A percentile compares a stretch with the other conserved stretches of the same genome.
phyloP scores from a whole-genome alignment of 1,140 invertebrate genomes.

The Drosophila arizonae region DNA sequence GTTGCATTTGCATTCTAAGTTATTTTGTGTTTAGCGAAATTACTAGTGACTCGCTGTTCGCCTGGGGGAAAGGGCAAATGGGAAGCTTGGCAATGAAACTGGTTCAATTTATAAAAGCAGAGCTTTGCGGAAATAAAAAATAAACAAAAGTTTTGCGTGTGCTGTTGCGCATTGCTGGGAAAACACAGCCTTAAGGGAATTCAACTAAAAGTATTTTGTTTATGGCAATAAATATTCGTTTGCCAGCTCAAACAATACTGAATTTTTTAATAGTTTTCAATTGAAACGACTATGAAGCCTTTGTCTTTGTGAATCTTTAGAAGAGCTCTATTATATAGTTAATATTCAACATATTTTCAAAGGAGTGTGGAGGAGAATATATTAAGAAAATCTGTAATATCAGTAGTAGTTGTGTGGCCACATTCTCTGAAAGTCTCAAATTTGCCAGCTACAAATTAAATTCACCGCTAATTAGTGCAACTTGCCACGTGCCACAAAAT shows the following conservation, averaged over 20 bases:
- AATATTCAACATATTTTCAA: too few relatives aligned
- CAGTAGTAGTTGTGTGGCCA: not conserved
- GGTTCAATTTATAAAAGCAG: not conserved
- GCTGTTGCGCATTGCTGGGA: not conserved
- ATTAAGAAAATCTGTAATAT: too few relatives aligned
- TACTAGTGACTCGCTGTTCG: not conserved
- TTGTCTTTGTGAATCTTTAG: too few relatives aligned
- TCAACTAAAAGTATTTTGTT: not conserved
- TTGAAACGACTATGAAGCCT: too few relatives aligned
- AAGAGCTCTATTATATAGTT: too few relatives aligned
- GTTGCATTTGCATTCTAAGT: not conserved
- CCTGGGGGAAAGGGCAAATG: not conserved
- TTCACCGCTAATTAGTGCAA: constrained; percentile 47
- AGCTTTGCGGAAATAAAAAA: not conserved
- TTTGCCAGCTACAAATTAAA: constrained; percentile 36
- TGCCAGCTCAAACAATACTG: too few relatives aligned
- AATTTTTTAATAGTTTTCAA: too few relatives aligned
- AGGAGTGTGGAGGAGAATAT: too few relatives aligned
- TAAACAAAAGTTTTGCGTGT: not conserved
- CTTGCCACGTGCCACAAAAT: constrained; percentile 42
- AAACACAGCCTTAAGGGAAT: not conserved
- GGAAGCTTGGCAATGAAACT: not conserved
- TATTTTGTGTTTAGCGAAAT: not conserved
- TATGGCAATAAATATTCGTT: not conserved
- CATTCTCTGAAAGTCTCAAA: not conserved